A percentile compares a stretch with the other conserved stretches of the same genome.
Conservation (phyloP, 37 sponge, comb jelly and placozoan genomes). For the Spongilla lacustris region DNA sequence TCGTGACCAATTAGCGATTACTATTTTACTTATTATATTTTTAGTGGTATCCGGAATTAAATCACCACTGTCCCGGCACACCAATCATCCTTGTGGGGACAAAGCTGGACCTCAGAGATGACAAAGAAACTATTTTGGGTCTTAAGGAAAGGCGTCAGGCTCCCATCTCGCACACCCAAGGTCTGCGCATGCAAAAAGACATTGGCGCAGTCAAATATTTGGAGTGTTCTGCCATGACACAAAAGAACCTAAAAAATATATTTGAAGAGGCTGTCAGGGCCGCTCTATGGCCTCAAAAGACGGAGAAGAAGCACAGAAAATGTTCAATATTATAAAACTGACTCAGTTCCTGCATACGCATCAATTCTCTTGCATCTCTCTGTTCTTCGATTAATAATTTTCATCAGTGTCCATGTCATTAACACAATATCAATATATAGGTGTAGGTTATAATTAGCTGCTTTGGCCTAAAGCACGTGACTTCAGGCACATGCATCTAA, state of each 20-base stretch:
- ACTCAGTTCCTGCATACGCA: too few species aligned
- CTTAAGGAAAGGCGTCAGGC: constrained; percentile 34
- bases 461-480: too few species aligned
- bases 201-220: constrained; percentile 61
- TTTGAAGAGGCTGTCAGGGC: constrained; percentile 30
- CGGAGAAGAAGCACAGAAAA: background rate
- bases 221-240: constrained; percentile 71
- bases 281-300: constrained; percentile 6
- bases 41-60: constrained; percentile 47
- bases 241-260: constrained; percentile 38
- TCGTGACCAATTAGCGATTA: too few species aligned
- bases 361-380: too few species aligned
- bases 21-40: background rate
- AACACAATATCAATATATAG: too few species aligned
- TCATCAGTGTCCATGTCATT: too few species aligned
- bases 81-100: constrained; percentile 68
- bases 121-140: constrained; percentile 37
- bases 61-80: constrained; percentile 66
- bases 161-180: constrained; percentile 49
- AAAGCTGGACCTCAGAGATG: constrained; percentile 59
- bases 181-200: constrained; percentile 41
- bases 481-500: too few species aligned
- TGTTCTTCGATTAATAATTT: too few species aligned
- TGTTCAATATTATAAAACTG: constrained; percentile 2
- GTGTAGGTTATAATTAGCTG: too few species aligned